A percentile compares a stretch with the other conserved stretches of the same genome.
Conservation (phyloP, 2,113 vertebrate genomes). For the Camelus dromedarius region DNA sequence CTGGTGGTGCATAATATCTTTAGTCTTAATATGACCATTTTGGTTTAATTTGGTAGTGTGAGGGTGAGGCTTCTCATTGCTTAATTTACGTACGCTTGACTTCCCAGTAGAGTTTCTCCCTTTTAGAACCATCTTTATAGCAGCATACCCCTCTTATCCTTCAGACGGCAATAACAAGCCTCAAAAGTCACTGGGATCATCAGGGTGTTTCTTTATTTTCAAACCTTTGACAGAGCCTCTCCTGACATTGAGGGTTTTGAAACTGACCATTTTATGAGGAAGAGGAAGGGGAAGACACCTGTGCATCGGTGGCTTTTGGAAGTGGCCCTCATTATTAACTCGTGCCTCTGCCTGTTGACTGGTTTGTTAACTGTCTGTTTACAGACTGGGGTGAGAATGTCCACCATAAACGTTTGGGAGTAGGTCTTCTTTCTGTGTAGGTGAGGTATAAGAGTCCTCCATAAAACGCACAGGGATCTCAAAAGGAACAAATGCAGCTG, state of each 20-base stretch:
- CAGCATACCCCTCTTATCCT: background rate
- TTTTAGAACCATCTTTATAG: constrained; percentile 17
- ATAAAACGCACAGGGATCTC: background rate
- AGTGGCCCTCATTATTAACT: background rate
- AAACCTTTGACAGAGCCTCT: background rate
- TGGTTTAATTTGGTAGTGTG: background rate
- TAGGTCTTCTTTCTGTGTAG: background rate
- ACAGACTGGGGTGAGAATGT: background rate
- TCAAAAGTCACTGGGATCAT: background rate
- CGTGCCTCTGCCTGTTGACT: background rate
- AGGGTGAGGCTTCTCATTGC: background rate
- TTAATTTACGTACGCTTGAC: background rate
- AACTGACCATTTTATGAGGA: background rate
- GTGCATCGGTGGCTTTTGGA: background rate
- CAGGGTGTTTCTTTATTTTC: background rate
- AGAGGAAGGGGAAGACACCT: background rate
- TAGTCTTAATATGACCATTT: background rate
- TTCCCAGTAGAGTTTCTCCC: background rate
- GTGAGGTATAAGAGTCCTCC: background rate
- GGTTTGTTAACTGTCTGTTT: background rate
- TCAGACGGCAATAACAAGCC: background rate
- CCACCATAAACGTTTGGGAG: background rate
- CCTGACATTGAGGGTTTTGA: background rate
- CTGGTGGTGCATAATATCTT: background rate
- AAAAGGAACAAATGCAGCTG: background rate